Percentiles rank a stretch among this genome's conserved stretches.
Conservation (phyloP, 2,797 vertebrate species). For the Streptopelia turtur region DNA sequence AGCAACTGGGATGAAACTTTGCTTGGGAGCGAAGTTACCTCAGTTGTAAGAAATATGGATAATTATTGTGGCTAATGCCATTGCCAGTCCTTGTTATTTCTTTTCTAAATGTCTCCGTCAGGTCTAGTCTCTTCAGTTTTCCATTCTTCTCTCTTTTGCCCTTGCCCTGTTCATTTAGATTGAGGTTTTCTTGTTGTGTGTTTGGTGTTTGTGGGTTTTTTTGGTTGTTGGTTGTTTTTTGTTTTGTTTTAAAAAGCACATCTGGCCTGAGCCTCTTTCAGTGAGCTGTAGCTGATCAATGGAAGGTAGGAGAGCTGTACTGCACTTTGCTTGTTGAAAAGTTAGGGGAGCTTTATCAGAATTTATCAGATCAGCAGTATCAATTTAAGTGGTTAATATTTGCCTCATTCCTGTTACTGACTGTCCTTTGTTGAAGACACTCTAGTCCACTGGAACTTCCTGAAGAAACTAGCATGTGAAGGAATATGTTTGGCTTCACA, state of each 20-base stretch:
- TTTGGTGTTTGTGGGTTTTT: too few species aligned
- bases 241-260: not conserved
- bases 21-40: not conserved
- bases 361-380: not conserved
- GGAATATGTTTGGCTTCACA: not conserved
- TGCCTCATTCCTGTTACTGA: not conserved
- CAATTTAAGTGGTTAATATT: not conserved
- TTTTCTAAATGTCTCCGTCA: not conserved
- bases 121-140: not conserved
- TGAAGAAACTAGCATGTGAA: not conserved
- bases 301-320: not conserved
- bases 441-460: not conserved
- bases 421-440: not conserved
- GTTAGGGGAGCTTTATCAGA: not conserved
- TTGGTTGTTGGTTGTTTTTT: not conserved
- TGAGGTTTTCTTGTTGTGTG: too few species aligned
- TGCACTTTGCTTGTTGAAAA: not conserved
- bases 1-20: not conserved
- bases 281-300: rapidly evolving
- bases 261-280: not conserved
- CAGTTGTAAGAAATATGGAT: not conserved
- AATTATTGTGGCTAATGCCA: not conserved
- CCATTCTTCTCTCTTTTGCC: not conserved
- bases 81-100: not conserved
- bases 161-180: not conserved